phyloP scores from a whole-genome alignment of 2,797 vertebrate genomes.

The Acestrorhynchus altus region DNA sequence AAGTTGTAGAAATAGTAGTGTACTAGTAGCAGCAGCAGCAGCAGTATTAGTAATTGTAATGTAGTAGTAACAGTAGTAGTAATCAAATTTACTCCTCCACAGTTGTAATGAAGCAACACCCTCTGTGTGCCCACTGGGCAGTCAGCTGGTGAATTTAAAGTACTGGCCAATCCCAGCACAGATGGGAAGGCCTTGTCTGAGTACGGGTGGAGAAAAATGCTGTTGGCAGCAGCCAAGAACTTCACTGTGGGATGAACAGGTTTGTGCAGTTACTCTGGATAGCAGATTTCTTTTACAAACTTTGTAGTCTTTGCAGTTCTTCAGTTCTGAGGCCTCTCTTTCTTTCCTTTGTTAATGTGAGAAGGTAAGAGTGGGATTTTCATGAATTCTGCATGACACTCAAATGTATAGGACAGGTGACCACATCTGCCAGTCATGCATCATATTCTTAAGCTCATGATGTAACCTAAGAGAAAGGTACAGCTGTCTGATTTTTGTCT shows the following conservation, averaged over 20 bases:
- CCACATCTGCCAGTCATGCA: background rate
- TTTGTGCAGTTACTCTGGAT: background rate
- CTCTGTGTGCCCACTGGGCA: background rate
- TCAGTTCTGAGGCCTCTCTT: background rate
- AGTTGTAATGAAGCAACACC: background rate
- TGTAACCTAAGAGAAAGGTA: too few relatives aligned
- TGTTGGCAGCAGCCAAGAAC: background rate
- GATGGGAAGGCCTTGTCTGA: background rate
- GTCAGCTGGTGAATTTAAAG: background rate
- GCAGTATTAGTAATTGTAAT: background rate
- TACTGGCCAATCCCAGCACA: slow-evolving; percentile 2
- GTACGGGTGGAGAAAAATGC: background rate
- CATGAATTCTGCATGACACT: background rate
- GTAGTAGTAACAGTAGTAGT: background rate
- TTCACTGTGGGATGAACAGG: background rate
- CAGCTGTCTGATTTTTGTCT: background rate
- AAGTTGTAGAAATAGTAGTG: background rate
- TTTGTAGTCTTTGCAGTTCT: background rate
- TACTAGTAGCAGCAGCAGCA: background rate
- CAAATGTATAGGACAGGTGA: background rate
- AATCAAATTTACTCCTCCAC: background rate
- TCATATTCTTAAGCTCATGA: too few relatives aligned
- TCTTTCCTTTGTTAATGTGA: background rate
- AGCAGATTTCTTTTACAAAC: background rate
- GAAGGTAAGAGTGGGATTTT: slow-evolving; percentile 20